A percentile compares a stretch with the other conserved stretches of the same genome.
Evolutionary conservation across 1,140 invertebrate species (phyloP).

Genomic region (Drosophila pseudoananassae): DNA sequence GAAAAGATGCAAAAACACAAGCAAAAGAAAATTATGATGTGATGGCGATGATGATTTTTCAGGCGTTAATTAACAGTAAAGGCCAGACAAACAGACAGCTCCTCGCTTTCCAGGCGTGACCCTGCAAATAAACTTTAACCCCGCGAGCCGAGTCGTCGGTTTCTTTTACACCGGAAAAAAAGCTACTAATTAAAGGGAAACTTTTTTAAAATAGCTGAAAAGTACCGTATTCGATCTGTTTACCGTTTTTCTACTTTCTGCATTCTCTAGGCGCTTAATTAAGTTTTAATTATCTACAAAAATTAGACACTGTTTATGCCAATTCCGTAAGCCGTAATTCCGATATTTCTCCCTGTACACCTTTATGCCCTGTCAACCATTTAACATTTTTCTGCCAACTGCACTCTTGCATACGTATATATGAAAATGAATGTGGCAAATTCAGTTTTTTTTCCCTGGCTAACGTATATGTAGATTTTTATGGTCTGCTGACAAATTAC

Average conservation of each 20-base stretch:
- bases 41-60: slow-evolving; percentile 30
- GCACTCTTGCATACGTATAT: slow-evolving; percentile 48
- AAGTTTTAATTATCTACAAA: no score
- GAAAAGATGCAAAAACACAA: slow-evolving; percentile 16
- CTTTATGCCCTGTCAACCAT: slow-evolving; percentile 45
- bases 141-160: slow-evolving; percentile 16
- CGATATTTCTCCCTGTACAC: slow-evolving; percentile 3
- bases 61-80: slow-evolving; percentile 63
- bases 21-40: slow-evolving; percentile 11
- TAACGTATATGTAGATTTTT: slow-evolving; percentile 54
- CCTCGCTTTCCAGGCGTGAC: slow-evolving; percentile 36
- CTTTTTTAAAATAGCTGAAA: no score
- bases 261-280: no score
- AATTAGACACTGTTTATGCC: not conserved
- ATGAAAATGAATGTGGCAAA: slow-evolving; percentile 36
- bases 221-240: no score
- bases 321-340: not conserved
- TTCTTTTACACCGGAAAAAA: slow-evolving; percentile 19
- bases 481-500: slow-evolving; percentile 79
- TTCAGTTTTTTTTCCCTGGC: slow-evolving; percentile 27
- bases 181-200: not conserved
- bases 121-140: slow-evolving; percentile 70
- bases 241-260: not conserved
- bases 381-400: slow-evolving; percentile 69
- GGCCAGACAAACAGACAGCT: slow-evolving; percentile 24